Percentiles rank a stretch among this genome's conserved stretches.
Evolutionary conservation across 2,113 vertebrate genomes (phyloP).

Genomic region (Cettia cetti): DNA sequence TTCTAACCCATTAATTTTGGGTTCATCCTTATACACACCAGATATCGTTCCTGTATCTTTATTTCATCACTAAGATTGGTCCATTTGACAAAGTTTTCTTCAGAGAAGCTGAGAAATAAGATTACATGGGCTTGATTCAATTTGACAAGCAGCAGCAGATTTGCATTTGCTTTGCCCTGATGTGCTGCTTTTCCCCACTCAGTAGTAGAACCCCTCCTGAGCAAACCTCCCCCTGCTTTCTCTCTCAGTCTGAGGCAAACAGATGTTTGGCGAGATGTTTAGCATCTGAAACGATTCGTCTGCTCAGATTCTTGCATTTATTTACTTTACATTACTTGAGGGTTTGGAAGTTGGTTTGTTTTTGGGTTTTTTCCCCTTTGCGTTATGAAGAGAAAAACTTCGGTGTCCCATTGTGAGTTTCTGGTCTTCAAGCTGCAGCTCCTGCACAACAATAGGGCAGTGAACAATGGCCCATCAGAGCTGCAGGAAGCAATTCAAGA

Average conservation of each 20-base stretch:
- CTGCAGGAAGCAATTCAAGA: constrained; percentile 56
- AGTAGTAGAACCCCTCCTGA: background rate
- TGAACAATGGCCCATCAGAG: constrained; percentile 64
- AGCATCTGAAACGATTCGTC: background rate
- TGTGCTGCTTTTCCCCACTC: background rate
- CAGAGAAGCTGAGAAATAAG: background rate
- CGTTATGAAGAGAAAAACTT: constrained; percentile 43
- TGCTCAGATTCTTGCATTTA: constrained; percentile 10
- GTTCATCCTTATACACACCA: background rate
- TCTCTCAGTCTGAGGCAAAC: background rate
- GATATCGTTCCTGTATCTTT: background rate
- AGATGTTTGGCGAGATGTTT: constrained; percentile 8
- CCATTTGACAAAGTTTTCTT: background rate
- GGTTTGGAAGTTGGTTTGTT: background rate
- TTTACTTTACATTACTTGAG: background rate
- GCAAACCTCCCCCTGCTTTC: background rate
- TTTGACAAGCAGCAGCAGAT: background rate
- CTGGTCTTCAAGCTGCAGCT: constrained; percentile 12
- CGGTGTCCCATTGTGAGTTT: constrained; percentile 34
- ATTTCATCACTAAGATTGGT: background rate
- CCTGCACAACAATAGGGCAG: constrained; percentile 16
- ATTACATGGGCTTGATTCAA: background rate
- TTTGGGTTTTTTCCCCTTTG: background rate
- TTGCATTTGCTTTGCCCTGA: background rate
- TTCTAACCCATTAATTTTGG: background rate